These are phyloP conservation scores for Sebastes diploproa DNA, from an alignment of 2,797 vertebrate genomes.

Conservation along the genomic window DNA sequence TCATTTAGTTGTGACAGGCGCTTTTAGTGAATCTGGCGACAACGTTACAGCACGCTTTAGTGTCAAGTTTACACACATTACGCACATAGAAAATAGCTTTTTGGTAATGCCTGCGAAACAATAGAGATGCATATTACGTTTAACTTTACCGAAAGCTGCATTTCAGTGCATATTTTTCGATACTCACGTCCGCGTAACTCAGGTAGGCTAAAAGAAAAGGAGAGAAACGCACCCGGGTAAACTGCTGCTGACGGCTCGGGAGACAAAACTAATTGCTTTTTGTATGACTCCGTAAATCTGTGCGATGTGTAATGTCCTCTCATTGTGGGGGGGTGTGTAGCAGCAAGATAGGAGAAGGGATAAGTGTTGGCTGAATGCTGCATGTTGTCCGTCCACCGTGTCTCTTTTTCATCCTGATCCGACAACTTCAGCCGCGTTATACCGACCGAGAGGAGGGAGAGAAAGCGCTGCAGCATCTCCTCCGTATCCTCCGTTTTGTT, in stretches of 20 bases:
- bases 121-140: slow-evolving; percentile 18
- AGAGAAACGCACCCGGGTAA: slow-evolving; percentile 44
- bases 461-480: slow-evolving; percentile 72
- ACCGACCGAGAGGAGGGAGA: too few species aligned
- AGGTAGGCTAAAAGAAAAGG: slow-evolving; percentile 40
- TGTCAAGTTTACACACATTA: slow-evolving; percentile 74
- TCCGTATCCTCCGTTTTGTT: slow-evolving; percentile 61
- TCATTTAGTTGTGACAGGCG: slow-evolving; percentile 88
- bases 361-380: slow-evolving; percentile 64
- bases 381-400: slow-evolving; percentile 65
- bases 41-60: slow-evolving; percentile 63
- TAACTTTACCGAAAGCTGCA: slow-evolving; percentile 63
- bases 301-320: slow-evolving; percentile 73
- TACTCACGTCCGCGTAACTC: slow-evolving; percentile 73
- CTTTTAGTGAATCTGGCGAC: slow-evolving; percentile 75
- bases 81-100: slow-evolving; percentile 56
- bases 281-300: slow-evolving; percentile 78
- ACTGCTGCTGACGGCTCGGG: slow-evolving; percentile 68
- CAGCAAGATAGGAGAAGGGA: slow-evolving; percentile 47
- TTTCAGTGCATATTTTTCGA: slow-evolving; percentile 44
- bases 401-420: slow-evolving; percentile 37
- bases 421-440: slow-evolving; percentile 77
- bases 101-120: slow-evolving; percentile 5
- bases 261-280: slow-evolving; percentile 81
- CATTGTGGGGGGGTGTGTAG: slow-evolving; percentile 54